phyloP scores from a whole-genome alignment of 2,797 vertebrate genomes.

The Sebastes hubbsi region DNA sequence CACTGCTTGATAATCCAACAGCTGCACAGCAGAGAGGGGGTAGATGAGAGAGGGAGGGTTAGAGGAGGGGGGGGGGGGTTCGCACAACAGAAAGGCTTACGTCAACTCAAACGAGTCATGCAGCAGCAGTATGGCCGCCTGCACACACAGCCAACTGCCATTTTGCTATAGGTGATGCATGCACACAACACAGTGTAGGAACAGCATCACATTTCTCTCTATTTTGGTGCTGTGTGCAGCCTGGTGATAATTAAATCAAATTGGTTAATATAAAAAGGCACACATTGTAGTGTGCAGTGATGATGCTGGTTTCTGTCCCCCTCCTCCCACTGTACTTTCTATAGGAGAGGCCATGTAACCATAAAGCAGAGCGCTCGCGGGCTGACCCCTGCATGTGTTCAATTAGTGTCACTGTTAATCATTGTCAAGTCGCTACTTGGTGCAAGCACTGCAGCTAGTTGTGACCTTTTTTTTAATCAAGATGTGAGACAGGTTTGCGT shows the following conservation, averaged over 20 bases:
- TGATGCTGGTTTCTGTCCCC: not conserved
- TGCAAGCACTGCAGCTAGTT: slow-evolving; percentile 21
- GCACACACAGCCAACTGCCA: slow-evolving; percentile 52
- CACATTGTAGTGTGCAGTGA: slow-evolving; percentile 1
- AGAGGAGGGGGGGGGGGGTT: not conserved
- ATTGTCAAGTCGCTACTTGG: slow-evolving; percentile 37
- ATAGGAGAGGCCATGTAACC: slow-evolving; percentile 30
- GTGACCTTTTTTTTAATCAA: slow-evolving; percentile 37
- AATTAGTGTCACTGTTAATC: slow-evolving; percentile 68
- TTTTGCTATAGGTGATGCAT: slow-evolving; percentile 36
- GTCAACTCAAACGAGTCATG: slow-evolving; percentile 71
- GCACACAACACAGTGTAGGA: not conserved
- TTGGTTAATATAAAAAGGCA: not conserved
- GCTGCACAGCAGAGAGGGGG: slow-evolving; percentile 64
- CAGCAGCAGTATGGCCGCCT: slow-evolving; percentile 57
- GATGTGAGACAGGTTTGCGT: not conserved
- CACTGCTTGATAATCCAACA: slow-evolving; percentile 72
- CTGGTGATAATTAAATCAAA: not conserved
- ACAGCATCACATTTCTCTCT: not conserved
- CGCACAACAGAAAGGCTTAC: slow-evolving; percentile 65
- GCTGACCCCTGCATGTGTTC: slow-evolving; percentile 57
- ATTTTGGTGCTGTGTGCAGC: not conserved
- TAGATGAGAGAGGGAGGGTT: not conserved
- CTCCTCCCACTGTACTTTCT: slow-evolving; percentile 33
- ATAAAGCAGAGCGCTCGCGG: slow-evolving; percentile 37